These are phyloP conservation scores for Galerucella nymphaeae DNA, from an alignment of 2,888 invertebrate species.

Conservation along the genomic window DNA sequence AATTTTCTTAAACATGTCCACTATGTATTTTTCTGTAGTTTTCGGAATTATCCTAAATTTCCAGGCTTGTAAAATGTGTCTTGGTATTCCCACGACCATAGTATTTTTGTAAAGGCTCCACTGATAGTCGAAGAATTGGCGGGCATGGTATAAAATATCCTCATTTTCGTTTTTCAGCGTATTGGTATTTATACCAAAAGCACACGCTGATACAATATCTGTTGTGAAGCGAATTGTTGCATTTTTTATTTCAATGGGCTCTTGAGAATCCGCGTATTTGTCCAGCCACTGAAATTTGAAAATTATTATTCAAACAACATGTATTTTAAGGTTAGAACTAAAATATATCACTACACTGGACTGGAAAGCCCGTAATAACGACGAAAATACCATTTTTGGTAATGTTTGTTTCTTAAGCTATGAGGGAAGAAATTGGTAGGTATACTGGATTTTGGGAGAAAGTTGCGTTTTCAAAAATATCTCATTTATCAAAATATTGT, in stretches of 20 bases:
- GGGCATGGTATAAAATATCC: slow-evolving; percentile 58
- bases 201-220: slow-evolving; percentile 70
- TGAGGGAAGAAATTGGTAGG: too few relatives aligned
- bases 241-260: slow-evolving; percentile 37
- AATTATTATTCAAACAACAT: background rate
- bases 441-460: too few relatives aligned
- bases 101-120: slow-evolving; percentile 46
- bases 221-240: slow-evolving; percentile 64
- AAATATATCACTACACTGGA: too few relatives aligned
- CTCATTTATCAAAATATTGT: too few relatives aligned
- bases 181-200: slow-evolving; percentile 71
- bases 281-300: slow-evolving; percentile 30
- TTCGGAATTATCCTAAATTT: slow-evolving; percentile 51
- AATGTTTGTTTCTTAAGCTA: too few relatives aligned
- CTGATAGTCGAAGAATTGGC: slow-evolving; percentile 50
- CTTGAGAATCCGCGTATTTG: slow-evolving; percentile 22
- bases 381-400: too few relatives aligned
- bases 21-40: slow-evolving; percentile 62
- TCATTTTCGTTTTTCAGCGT: slow-evolving; percentile 67
- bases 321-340: too few relatives aligned
- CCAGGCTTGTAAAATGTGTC: slow-evolving; percentile 45
- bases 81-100: slow-evolving; percentile 45
- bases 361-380: too few relatives aligned
- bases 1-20: slow-evolving; percentile 59
- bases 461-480: too few relatives aligned